Conservation (phyloP, 2,797 vertebrate species). For the Protosalanx chinensis region DNA sequence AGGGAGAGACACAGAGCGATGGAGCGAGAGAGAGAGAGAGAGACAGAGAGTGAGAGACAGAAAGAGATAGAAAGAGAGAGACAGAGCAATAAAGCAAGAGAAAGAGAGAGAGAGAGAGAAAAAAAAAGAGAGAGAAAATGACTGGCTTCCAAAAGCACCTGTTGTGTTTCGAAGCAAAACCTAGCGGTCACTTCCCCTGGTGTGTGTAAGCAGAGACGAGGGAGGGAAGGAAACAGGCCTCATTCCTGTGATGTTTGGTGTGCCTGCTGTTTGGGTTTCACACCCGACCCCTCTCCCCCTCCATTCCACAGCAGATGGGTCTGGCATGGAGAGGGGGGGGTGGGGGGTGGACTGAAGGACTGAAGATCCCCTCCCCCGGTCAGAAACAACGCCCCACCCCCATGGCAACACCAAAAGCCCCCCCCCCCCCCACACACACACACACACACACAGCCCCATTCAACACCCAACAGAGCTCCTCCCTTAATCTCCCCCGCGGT, state of each 20-base stretch:
- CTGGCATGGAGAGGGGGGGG: conserved; percentile 27
- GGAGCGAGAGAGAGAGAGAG: background rate
- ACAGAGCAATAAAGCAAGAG: background rate
- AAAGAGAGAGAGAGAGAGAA: background rate
- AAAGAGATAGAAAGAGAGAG: background rate
- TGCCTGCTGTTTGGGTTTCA: conserved; percentile 45
- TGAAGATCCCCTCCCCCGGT: too few species aligned
- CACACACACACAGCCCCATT: background rate
- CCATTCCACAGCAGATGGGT: conserved; percentile 45
- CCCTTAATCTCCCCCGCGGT: background rate
- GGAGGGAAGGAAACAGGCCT: conserved; percentile 42
- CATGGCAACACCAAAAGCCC: too few species aligned
- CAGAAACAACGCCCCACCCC: background rate
- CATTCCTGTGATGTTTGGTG: conserved; percentile 39
- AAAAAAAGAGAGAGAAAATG: too few species aligned
- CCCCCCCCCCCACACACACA: too few species aligned
- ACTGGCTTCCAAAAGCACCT: background rate
- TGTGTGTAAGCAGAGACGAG: conserved; percentile 4
- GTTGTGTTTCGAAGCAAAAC: background rate
- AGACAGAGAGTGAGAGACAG: background rate
- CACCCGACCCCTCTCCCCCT: conserved; percentile 18
- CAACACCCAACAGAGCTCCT: background rate
- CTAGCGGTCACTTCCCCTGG: background rate
- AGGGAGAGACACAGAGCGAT: background rate
- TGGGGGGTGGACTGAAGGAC: too few species aligned